These are phyloP conservation scores for Halichoerus grypus DNA, from an alignment of 2,113 vertebrate genomes.

Conservation along the genomic window DNA sequence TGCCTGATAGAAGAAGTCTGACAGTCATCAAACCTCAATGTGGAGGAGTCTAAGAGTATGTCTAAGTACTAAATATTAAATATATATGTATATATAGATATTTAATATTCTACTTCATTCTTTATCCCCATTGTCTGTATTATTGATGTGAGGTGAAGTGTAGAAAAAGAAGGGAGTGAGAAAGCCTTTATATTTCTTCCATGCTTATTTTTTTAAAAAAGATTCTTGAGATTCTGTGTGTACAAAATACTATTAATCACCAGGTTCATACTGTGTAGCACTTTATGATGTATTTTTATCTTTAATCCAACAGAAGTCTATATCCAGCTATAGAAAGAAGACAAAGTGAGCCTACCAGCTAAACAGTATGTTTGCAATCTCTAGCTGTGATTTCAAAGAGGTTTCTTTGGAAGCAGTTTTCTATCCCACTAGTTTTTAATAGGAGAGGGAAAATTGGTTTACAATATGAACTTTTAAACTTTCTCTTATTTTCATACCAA, in stretches of 20 bases:
- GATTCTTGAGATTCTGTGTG: slow-evolving; percentile 33
- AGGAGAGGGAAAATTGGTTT: slow-evolving; percentile 77
- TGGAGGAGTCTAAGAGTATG: not conserved
- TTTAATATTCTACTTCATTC: not conserved
- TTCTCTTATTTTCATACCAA: slow-evolving; percentile 80
- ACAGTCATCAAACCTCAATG: not conserved
- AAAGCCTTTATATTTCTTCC: slow-evolving; percentile 20
- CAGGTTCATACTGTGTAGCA: slow-evolving; percentile 15
- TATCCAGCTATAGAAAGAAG: slow-evolving; percentile 63
- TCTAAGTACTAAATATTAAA: not conserved
- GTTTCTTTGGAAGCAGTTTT: slow-evolving; percentile 69
- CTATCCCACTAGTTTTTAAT: slow-evolving; percentile 79
- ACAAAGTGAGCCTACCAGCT: slow-evolving; percentile 55
- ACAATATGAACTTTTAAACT: slow-evolving; percentile 80
- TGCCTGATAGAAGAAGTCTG: not conserved
- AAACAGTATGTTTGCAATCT: slow-evolving; percentile 62
- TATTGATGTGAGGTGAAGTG: not conserved
- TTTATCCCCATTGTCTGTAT: not conserved
- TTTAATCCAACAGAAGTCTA: slow-evolving; percentile 63
- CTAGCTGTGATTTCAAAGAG: slow-evolving; percentile 75
- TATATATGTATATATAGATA: not conserved
- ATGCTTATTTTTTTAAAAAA: not conserved
- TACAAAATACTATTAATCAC: slow-evolving; percentile 68
- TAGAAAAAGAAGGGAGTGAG: not conserved
- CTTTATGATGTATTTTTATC: slow-evolving; percentile 57